Base-by-base conservation (phyloP, 92 coral and sea anemone species). In the Parazoanthus darwini region DNA sequence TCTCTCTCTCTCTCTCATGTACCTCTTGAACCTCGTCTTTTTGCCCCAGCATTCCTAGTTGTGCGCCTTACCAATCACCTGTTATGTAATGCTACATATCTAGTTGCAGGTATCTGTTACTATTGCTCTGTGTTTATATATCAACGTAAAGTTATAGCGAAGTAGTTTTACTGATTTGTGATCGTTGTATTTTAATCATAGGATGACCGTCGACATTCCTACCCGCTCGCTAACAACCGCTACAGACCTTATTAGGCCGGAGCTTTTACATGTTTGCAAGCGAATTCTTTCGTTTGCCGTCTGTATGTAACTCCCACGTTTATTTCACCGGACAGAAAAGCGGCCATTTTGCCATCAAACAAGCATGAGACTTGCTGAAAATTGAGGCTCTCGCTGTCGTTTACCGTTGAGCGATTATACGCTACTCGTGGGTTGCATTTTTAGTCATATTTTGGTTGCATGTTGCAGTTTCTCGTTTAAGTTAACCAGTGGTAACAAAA, bases 181-280 rank as follows among this genome's bases (percentile, higher is more conserved):
- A 63, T 16, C 67, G 82, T 37, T 79, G 16, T 20, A 14, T 58
- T 77, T 81, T 46, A 20, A 7, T 35, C 76, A 18, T 76, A 92
- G 94, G 93, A 94, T 88, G 89, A 86, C 82, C 94, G 95, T 63
- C 95, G 98, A 33, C 96, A 90, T 42, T 92, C 96, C 10, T 94
- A 96, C 81, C 97, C 96, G 39, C 93, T 86, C 51, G 88, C 91
- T 79, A 89, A 89, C 75, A 67, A 93, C 91, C 94, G 92, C 78
- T 93, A 93, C 93, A 90, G 89, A 86, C 96, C 96, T 0, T 93
- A 93, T 86, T 93, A 87, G 86, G 74, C 58, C 26, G 23, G 11
- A 13, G 72, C 72, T 13, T 33, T 18, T 1, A 29, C 14, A 35
- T 4, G 13, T 29, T 29, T 18, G 18, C 29, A 68, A 5, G 16